Conservation (phyloP, 2,113 vertebrate species). For the Tenebrosternarchus preto region DNA sequence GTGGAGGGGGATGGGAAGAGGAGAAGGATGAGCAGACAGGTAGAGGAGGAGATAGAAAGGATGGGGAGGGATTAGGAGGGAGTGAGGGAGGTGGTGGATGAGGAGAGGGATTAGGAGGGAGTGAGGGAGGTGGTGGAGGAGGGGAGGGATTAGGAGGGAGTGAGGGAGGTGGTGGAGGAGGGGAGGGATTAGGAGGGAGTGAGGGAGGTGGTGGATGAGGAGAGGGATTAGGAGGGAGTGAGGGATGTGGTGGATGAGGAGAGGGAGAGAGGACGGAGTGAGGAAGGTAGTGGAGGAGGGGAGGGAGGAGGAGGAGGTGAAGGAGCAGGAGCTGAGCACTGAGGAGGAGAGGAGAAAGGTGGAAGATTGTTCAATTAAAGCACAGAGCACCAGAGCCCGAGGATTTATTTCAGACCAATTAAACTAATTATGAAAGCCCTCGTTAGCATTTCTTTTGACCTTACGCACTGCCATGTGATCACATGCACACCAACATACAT, state of each 20-base stretch:
- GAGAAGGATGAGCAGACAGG: background rate
- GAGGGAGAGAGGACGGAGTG: no score
- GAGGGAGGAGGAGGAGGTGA: background rate
- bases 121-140: no score
- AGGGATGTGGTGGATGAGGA: no score
- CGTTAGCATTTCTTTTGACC: constrained; percentile 16
- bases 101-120: background rate
- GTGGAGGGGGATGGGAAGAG: background rate
- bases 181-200: background rate
- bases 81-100: background rate
- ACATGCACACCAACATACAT: background rate
- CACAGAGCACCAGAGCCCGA: background rate
- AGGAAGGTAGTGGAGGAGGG: no score
- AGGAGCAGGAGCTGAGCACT: background rate
- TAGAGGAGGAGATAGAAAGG: no score
- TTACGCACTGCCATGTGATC: constrained; percentile 11
- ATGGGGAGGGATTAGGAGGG: background rate
- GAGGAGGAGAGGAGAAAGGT: background rate
- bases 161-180: background rate
- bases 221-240: background rate
- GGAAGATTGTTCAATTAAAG: background rate
- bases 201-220: background rate
- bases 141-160: background rate
- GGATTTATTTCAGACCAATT: constrained; percentile 6
- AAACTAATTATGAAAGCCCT: constrained; percentile 28